Conservation (phyloP, 2,888 invertebrate genomes). For the Podotricha telesiphe region DNA sequence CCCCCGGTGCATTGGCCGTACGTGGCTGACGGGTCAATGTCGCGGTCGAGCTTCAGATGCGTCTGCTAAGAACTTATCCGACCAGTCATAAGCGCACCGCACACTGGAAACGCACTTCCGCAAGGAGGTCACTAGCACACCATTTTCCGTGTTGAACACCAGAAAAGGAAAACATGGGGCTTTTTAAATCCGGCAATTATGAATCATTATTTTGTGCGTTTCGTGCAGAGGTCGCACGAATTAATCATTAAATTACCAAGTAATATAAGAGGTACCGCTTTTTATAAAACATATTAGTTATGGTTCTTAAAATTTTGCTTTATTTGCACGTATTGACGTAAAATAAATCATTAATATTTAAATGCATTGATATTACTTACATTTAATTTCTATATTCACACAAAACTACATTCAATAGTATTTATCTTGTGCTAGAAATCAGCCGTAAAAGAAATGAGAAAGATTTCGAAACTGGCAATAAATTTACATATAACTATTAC, state of each 20-base stretch:
- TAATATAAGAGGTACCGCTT: neutral
- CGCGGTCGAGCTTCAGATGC: slow-evolving; percentile 75
- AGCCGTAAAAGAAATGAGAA: slow-evolving; percentile 73
- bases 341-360: too few relatives aligned
- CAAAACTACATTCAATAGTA: slow-evolving; percentile 4
- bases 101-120: slow-evolving; percentile 64
- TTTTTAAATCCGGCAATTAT: slow-evolving; percentile 40
- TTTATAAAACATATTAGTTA: neutral
- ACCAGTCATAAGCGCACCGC: slow-evolving; percentile 59
- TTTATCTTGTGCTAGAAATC: slow-evolving; percentile 65
- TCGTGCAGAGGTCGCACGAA: slow-evolving; percentile 25
- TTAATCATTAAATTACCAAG: slow-evolving; percentile 11
- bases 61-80: slow-evolving; percentile 69
- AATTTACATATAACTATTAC: slow-evolving; percentile 61
- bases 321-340: too few relatives aligned
- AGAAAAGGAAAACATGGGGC: slow-evolving; percentile 41
- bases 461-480: slow-evolving; percentile 64
- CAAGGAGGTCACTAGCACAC: slow-evolving; percentile 73
- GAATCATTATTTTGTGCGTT: slow-evolving; percentile 45
- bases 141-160: slow-evolving; percentile 44
- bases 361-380: too few relatives aligned
- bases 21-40: slow-evolving; percentile 80
- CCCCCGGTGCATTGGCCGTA: slow-evolving; percentile 79
- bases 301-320: neutral
- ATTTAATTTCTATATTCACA: neutral